phyloP scores from a whole-genome alignment of 2,797 vertebrate species.

The Mallotus villosus region DNA sequence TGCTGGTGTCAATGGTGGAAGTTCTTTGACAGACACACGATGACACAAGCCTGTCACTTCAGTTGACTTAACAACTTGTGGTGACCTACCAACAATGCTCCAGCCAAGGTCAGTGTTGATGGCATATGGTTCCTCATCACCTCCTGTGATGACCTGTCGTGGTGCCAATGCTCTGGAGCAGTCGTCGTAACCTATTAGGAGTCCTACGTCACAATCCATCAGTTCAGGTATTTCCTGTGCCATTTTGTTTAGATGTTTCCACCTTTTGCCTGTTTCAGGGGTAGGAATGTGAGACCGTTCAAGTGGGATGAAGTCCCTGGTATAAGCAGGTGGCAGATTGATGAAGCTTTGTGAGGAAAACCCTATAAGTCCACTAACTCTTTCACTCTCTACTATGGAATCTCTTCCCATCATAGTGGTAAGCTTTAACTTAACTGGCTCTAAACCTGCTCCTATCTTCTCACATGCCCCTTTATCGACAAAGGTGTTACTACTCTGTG shows the following conservation, averaged over 20 bases:
- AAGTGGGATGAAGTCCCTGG: constrained; percentile 28
- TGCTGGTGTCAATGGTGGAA: background rate
- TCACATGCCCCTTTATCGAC: constrained; percentile 27
- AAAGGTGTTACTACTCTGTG: constrained; percentile 30
- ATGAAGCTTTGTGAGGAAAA: constrained; percentile 5
- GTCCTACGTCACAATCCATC: constrained; percentile 6
- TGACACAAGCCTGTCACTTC: constrained; percentile 10
- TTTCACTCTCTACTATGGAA: constrained; percentile 15
- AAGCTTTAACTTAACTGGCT: constrained; percentile 40
- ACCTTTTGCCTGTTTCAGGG: background rate
- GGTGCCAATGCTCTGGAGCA: constrained; percentile 15
- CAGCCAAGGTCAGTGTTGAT: constrained; percentile 5
- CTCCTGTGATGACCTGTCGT: constrained; percentile 7
- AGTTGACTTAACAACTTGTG: background rate
- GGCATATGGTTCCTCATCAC: constrained; percentile 7
- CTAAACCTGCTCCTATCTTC: background rate
- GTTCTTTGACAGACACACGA: constrained; percentile 12
- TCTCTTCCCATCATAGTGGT: constrained; percentile 32
- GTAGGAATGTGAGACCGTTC: constrained; percentile 1
- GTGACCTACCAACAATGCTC: constrained; percentile 8
- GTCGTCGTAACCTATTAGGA: constrained; percentile 20
- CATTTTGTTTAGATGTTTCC: constrained; percentile 8
- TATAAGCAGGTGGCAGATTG: constrained; percentile 20
- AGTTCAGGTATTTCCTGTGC: constrained; percentile 7
- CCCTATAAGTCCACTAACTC: constrained; percentile 13